phyloP scores from a whole-genome alignment of 1,140 invertebrate genomes.

The Lerema accius region DNA sequence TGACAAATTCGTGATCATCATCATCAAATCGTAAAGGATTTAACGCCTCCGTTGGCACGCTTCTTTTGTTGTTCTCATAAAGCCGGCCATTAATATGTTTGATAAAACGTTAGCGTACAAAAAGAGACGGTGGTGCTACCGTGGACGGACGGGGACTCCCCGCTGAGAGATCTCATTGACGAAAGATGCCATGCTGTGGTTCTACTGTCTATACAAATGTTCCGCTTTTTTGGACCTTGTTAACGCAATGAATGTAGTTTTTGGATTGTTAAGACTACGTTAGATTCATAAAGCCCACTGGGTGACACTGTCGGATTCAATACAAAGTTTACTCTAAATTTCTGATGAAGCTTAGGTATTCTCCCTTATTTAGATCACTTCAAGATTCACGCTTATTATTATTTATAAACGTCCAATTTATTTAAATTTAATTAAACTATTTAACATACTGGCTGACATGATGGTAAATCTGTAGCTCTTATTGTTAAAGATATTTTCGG shows the following conservation, averaged over 20 bases:
- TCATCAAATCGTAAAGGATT: slow-evolving; percentile 81
- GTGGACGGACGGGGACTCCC: slow-evolving; percentile 72
- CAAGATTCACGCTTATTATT: too few relatives aligned
- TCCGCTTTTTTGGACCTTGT: too few relatives aligned
- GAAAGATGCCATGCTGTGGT: slow-evolving; percentile 69
- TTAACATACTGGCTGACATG: too few relatives aligned
- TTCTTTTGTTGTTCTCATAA: slow-evolving; percentile 78
- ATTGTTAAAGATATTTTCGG: not conserved
- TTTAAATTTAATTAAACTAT: too few relatives aligned
- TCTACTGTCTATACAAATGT: slow-evolving; percentile 61
- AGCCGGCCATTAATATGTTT: slow-evolving; percentile 80
- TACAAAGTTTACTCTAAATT: too few relatives aligned
- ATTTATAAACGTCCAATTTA: too few relatives aligned
- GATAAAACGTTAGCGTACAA: slow-evolving; percentile 78
- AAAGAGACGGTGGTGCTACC: slow-evolving; percentile 75
- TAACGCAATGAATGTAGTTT: too few relatives aligned
- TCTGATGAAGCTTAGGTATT: too few relatives aligned
- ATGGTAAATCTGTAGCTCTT: too few relatives aligned
- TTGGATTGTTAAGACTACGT: slow-evolving; percentile 48
- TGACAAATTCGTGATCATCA: slow-evolving; percentile 76
- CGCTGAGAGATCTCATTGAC: slow-evolving; percentile 68
- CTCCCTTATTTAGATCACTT: too few relatives aligned
- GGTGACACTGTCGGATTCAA: too few relatives aligned
- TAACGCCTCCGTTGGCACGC: slow-evolving; percentile 81
- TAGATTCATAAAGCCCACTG: too few relatives aligned